These are phyloP conservation scores for Galaxias olidus DNA, from an alignment of 2,797 vertebrate species.

Conservation along the genomic window DNA sequence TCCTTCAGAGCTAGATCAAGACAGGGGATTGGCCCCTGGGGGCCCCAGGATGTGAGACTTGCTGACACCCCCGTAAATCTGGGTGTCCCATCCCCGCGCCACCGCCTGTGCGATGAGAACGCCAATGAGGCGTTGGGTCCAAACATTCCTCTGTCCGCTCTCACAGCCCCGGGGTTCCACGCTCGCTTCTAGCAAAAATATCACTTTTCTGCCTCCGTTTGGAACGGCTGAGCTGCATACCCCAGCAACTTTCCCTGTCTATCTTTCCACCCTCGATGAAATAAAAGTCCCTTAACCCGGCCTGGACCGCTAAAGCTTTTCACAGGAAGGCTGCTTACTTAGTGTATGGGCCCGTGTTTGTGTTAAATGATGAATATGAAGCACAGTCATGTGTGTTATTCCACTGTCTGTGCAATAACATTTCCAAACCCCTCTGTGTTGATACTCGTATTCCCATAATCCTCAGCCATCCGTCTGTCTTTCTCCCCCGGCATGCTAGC, in stretches of 20 bases:
- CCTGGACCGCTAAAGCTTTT: conserved; percentile 51
- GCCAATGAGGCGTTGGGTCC: conserved; percentile 77
- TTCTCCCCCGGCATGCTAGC: conserved; percentile 28
- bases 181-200: conserved; percentile 48
- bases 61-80: conserved; percentile 77
- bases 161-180: conserved; percentile 44
- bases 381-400: conserved; percentile 52
- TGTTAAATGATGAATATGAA: conserved; percentile 63
- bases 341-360: conserved; percentile 49
- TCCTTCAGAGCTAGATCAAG: conserved; percentile 74
- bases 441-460: conserved; percentile 46
- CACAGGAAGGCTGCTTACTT: conserved; percentile 49
- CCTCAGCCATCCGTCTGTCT: conserved; percentile 39
- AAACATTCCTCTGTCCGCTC: conserved; percentile 76
- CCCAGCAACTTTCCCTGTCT: conserved; percentile 33
- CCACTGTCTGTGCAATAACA: conserved; percentile 40
- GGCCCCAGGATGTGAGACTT: conserved; percentile 67
- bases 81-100: conserved; percentile 67
- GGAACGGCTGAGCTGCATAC: conserved; percentile 47
- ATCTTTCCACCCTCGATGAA: conserved; percentile 37
- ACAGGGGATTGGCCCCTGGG: conserved; percentile 68
- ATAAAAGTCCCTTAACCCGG: conserved; percentile 40
- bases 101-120: conserved; percentile 63
- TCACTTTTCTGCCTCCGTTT: conserved; percentile 45
- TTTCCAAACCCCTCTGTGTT: conserved; percentile 42